A percentile compares a stretch with the other conserved stretches of the same genome.
phyloP scores from a whole-genome alignment of 2,113 vertebrate species.

The Abramis brama region DNA sequence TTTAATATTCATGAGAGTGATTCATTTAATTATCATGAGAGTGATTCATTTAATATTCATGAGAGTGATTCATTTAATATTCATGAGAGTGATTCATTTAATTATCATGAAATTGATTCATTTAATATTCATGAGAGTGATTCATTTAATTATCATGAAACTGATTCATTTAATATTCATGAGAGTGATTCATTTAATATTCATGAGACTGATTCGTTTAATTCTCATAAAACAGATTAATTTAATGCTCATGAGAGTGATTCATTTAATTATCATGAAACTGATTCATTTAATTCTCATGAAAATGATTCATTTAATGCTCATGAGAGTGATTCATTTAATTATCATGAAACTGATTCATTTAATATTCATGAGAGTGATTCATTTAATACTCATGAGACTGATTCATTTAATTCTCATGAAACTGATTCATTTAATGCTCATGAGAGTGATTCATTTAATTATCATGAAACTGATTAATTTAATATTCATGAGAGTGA shows the following conservation, averaged over 20 bases:
- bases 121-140: background rate
- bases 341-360: too few species aligned
- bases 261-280: too few species aligned
- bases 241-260: too few species aligned
- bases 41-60: background rate
- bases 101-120: too few species aligned
- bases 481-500: too few species aligned
- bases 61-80: background rate
- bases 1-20: background rate
- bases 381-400: background rate
- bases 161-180: background rate
- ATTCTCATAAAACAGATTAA: too few species aligned
- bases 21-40: background rate
- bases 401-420: background rate
- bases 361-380: background rate
- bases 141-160: too few species aligned
- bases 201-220: too few species aligned
- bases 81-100: too few species aligned
- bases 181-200: background rate
- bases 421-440: background rate
- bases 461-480: background rate
- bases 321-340: too few species aligned
- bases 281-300: too few species aligned
- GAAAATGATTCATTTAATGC: too few species aligned
- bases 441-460: background rate